Evolutionary conservation across 2,797 vertebrate species (phyloP).

Genomic region (Spatula versicolor): DNA sequence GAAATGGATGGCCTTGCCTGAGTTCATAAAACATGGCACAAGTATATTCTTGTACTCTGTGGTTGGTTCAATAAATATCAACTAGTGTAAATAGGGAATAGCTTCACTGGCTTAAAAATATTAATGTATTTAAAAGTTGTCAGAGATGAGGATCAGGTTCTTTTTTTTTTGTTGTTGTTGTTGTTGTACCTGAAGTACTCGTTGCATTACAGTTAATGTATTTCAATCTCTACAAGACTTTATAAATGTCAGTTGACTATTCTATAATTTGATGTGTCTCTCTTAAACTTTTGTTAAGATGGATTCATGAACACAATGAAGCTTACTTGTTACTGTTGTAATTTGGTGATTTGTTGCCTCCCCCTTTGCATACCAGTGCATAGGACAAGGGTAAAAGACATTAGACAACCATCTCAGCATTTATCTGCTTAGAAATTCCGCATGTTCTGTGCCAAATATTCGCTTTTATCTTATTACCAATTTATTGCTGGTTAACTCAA

Average conservation of each 20-base stretch:
- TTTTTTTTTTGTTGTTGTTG: too few species aligned
- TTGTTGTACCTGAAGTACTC: fast-evolving
- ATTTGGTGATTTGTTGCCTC: not conserved
- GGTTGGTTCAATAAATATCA: not conserved
- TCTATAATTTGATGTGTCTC: not conserved
- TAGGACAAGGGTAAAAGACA: not conserved
- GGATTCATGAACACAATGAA: not conserved
- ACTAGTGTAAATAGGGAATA: not conserved
- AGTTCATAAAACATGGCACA: not conserved
- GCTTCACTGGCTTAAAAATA: not conserved
- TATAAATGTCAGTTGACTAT: not conserved
- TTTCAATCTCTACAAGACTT: not conserved
- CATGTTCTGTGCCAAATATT: not conserved
- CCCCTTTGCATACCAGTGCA: not conserved
- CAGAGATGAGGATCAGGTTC: not conserved
- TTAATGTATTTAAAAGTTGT: not conserved
- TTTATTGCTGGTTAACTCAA: not conserved
- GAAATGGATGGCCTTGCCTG: not conserved
- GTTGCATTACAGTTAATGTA: not conserved
- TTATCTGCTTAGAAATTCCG: not conserved
- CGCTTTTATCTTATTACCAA: not conserved
- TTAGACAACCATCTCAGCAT: not conserved
- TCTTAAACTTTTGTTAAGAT: not conserved
- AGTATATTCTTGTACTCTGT: not conserved
- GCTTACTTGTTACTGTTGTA: not conserved